Conservation (phyloP, 1,140 invertebrate genomes). For the Cecropterus lyciades region DNA sequence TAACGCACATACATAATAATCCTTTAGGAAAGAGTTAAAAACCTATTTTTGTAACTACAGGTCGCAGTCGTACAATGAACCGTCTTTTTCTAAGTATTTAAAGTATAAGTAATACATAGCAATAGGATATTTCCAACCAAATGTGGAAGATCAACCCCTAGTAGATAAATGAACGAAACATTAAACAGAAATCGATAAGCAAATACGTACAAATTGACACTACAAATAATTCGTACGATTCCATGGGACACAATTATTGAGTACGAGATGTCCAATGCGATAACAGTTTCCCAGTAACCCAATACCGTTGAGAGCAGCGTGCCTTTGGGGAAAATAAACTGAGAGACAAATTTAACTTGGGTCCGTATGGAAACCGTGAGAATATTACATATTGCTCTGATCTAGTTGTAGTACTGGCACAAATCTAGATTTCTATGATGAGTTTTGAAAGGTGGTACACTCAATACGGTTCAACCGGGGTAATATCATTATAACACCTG, state of each 20-base stretch:
- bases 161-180: background rate
- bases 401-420: background rate
- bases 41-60: too few relatives aligned
- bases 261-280: slow-evolving; percentile 44
- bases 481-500: too few relatives aligned
- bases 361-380: slow-evolving; percentile 19
- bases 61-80: too few relatives aligned
- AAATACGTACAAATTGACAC: slow-evolving; percentile 3
- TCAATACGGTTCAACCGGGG: too few relatives aligned
- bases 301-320: slow-evolving; percentile 51
- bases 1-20: too few relatives aligned
- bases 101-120: too few relatives aligned
- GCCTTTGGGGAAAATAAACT: slow-evolving; percentile 55
- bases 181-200: slow-evolving; percentile 6
- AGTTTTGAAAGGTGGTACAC: too few relatives aligned
- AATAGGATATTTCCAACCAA: background rate
- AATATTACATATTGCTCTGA: slow-evolving; percentile 1
- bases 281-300: slow-evolving; percentile 68
- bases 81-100: too few relatives aligned
- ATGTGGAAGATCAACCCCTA: background rate
- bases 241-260: slow-evolving; percentile 22
- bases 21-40: too few relatives aligned
- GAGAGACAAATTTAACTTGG: slow-evolving; percentile 50
- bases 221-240: background rate
- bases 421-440: too few relatives aligned